Evolutionary conservation across 2,888 invertebrate genomes (phyloP).

Genomic region (Strigamia maritima): DNA sequence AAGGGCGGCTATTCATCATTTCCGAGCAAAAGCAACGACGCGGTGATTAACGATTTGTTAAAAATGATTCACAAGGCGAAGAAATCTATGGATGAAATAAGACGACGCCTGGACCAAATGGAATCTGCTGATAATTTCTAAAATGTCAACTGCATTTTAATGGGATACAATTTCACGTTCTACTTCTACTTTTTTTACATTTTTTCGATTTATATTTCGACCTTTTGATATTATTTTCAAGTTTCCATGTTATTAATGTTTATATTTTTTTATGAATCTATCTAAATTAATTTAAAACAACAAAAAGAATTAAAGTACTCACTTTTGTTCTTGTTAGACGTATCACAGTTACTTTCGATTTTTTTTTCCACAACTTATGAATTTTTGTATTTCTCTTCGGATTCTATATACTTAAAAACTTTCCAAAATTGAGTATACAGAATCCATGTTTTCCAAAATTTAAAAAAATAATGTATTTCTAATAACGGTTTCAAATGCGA

Average conservation of each 20-base stretch:
- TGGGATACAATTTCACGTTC: neutral
- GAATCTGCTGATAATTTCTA: neutral
- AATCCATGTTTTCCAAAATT: neutral
- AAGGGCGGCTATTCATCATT: neutral
- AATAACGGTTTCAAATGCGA: neutral
- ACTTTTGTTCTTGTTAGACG: no score
- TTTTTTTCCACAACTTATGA: neutral
- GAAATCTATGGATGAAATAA: neutral
- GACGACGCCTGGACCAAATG: neutral
- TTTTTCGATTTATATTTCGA: neutral
- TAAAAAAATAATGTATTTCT: neutral
- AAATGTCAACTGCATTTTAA: neutral
- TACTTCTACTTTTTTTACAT: neutral
- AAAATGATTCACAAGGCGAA: constrained; percentile 1
- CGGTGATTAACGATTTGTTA: neutral
- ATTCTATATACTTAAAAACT: neutral
- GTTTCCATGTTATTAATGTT: no score
- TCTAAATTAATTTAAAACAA: no score
- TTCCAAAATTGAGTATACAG: neutral
- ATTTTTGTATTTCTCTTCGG: neutral
- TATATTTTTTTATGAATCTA: no score
- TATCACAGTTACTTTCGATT: no score
- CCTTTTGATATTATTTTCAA: neutral
- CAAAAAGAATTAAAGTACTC: no score
- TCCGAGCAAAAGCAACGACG: neutral